phyloP scores from a whole-genome alignment of 2,113 vertebrate species.

The Vulpes vulpes region DNA sequence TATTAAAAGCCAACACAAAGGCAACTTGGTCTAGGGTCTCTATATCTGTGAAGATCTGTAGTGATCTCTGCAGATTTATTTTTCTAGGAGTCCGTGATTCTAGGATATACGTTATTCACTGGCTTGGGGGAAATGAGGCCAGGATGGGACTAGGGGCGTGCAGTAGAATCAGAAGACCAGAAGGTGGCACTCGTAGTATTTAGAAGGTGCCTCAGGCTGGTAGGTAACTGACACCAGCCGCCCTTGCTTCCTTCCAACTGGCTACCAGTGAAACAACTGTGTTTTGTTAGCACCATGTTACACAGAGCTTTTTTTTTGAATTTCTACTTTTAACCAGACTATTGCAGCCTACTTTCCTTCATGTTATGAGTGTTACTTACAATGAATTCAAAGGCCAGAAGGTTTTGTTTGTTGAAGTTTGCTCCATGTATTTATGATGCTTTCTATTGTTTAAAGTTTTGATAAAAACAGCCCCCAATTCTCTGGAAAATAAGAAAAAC shows the following conservation, averaged over 20 bases:
- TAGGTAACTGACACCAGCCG: background rate
- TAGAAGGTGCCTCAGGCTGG: background rate
- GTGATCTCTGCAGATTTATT: background rate
- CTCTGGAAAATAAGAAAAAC: slow-evolving; percentile 59
- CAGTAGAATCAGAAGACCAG: slow-evolving; percentile 70
- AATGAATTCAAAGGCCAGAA: slow-evolving; percentile 77
- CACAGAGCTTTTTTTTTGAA: slow-evolving; percentile 59
- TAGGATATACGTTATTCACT: background rate
- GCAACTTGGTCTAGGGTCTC: background rate
- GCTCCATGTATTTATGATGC: slow-evolving; percentile 33
- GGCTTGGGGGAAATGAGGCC: background rate
- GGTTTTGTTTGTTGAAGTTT: slow-evolving; percentile 72
- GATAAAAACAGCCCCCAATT: slow-evolving; percentile 50
- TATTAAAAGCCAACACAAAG: background rate
- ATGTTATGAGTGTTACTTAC: slow-evolving; percentile 26
- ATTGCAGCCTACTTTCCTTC: slow-evolving; percentile 45
- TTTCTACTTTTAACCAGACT: slow-evolving; percentile 62
- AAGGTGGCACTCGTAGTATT: slow-evolving; percentile 84
- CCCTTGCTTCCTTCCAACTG: slow-evolving; percentile 19
- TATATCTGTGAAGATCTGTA: background rate
- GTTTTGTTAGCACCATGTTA: slow-evolving; percentile 71
- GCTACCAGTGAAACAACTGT: slow-evolving; percentile 59
- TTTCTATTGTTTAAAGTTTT: slow-evolving; percentile 71
- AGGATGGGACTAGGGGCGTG: background rate
- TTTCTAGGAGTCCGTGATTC: background rate